Percentiles rank a stretch among this genome's conserved stretches.
Conservation (phyloP, 2,888 invertebrate genomes). For the Dione vanillae region DNA sequence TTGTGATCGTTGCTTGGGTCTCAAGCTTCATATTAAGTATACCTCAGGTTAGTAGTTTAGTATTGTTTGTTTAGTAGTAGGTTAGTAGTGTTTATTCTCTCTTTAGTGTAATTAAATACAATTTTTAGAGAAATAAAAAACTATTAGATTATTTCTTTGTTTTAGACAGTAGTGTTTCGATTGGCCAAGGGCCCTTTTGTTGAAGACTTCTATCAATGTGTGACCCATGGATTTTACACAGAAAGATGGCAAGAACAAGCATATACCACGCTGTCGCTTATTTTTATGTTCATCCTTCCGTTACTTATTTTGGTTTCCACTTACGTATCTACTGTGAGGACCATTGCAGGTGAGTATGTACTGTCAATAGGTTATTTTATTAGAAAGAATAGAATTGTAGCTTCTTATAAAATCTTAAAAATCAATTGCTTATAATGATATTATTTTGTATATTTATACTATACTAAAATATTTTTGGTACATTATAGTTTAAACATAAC, state of each 20-base stretch:
- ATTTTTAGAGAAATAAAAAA: no score
- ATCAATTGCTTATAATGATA: no score
- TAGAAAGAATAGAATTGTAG: no score
- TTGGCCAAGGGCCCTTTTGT: conserved; percentile 90
- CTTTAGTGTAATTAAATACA: no score
- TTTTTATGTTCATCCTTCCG: conserved; percentile 92
- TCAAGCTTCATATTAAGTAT: conserved; percentile 89
- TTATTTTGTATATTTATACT: no score
- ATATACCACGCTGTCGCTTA: conserved; percentile 89
- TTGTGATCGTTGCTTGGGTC: conserved; percentile 89
- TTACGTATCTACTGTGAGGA: conserved; percentile 91
- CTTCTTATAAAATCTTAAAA: no score
- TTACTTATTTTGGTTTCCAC: conserved; percentile 89
- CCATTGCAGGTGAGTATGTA: conserved; percentile 88
- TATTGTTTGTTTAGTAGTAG: no score
- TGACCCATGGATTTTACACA: conserved; percentile 91
- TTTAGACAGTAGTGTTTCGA: conserved; percentile 89
- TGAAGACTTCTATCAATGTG: conserved; percentile 93
- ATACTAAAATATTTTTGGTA: no score
- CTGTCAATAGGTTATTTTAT: no score
- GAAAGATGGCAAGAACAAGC: conserved; percentile 92
- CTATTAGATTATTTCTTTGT: background rate
- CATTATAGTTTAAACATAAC: no score
- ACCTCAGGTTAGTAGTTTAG: conserved; percentile 88
- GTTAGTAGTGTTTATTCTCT: no score